Percentiles rank a stretch among this genome's conserved stretches.
These are phyloP conservation scores for Sebastiscus albofasciatus DNA, from an alignment of 2,797 vertebrate genomes.

Conservation along the genomic window DNA sequence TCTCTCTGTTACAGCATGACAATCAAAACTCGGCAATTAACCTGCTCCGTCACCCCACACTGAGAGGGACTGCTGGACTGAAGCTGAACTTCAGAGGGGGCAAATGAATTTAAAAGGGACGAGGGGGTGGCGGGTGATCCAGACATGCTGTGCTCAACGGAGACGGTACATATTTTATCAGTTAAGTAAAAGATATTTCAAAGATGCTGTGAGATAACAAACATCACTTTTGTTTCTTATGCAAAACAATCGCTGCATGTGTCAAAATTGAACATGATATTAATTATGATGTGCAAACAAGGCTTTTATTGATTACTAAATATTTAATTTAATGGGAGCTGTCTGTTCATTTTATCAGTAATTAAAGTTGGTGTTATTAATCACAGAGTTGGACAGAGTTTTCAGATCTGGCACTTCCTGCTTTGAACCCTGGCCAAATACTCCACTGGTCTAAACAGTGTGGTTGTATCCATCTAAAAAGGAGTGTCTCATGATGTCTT, in stretches of 20 bases:
- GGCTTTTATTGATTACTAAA: slow-evolving; percentile 3
- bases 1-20: slow-evolving; percentile 58
- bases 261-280: neutral
- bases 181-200: slow-evolving; percentile 34
- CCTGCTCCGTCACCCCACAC: slow-evolving; percentile 73
- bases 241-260: slow-evolving; percentile 4
- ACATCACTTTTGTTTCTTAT: slow-evolving; percentile 9
- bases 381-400: neutral
- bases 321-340: slow-evolving; percentile 1
- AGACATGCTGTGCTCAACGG: slow-evolving; percentile 35
- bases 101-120: slow-evolving; percentile 68
- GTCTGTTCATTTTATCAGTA: neutral
- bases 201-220: slow-evolving; percentile 29
- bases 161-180: slow-evolving; percentile 43
- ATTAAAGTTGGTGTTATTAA: slow-evolving; percentile 3
- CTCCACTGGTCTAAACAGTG: neutral
- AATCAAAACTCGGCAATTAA: slow-evolving; percentile 78
- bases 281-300: slow-evolving; percentile 6
- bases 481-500: neutral
- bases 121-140: slow-evolving; percentile 25
- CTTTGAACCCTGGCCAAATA: neutral
- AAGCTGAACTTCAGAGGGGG: slow-evolving; percentile 71
- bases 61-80: slow-evolving; percentile 73
- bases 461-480: neutral
- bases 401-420: neutral